A percentile compares a stretch with the other conserved stretches of the same genome.
These are phyloP conservation scores for Tympanuchus pallidicinctus DNA, from an alignment of 2,113 vertebrate genomes.

Conservation along the genomic window DNA sequence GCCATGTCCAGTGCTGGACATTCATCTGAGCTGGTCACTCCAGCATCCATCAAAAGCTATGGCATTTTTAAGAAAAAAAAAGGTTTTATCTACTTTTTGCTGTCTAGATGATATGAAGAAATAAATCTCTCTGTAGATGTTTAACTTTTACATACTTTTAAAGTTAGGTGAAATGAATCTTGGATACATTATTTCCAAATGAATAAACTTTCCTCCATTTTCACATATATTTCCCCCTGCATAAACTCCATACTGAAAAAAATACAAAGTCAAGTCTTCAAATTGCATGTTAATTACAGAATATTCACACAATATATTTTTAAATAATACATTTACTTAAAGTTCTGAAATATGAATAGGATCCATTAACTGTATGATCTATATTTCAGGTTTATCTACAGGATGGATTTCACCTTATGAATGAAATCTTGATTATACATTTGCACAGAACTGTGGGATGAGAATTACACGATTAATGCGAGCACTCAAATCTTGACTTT, in stretches of 20 bases:
- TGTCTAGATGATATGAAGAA: background rate
- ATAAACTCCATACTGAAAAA: background rate
- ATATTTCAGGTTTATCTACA: background rate
- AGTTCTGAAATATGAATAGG: background rate
- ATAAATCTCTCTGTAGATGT: background rate
- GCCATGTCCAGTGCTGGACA: background rate
- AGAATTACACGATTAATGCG: conserved; percentile 12
- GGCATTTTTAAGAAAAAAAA: background rate
- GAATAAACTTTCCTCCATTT: background rate
- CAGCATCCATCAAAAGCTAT: background rate
- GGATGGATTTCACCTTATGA: background rate
- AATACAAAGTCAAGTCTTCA: background rate
- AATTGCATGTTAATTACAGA: background rate
- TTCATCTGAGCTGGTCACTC: background rate
- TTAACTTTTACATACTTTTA: background rate
- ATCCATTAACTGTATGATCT: background rate
- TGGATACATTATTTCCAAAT: background rate
- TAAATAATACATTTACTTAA: background rate
- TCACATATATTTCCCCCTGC: background rate
- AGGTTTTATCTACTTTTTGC: background rate
- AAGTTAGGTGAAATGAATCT: background rate
- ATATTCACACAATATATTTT: background rate
- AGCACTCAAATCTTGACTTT: background rate
- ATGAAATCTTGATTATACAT: background rate
- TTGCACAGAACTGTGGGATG: background rate